Evolutionary conservation across 37 sponge, comb jelly and placozoan genomes (phyloP), one percentile per base, ranked within the genome.

Genomic region (Tethya wilhelma): DNA sequence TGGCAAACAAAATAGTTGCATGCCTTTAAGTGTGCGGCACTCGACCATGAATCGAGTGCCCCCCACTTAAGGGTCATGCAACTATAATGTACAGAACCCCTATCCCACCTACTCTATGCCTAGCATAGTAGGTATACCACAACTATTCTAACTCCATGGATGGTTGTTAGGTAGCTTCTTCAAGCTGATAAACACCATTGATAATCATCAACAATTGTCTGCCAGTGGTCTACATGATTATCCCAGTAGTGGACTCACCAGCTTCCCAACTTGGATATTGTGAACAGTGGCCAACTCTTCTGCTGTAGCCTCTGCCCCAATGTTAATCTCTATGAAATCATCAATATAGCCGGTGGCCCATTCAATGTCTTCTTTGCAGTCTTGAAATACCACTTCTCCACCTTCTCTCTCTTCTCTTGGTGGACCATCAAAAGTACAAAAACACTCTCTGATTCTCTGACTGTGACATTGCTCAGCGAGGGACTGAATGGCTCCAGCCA

Each of bases 391-490:
- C 22, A 57, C 44, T 46, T 57, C 45, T n/a, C 63, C 77, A 22
- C 74, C 55, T 1, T 34, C 67, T 22, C 56, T 59, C 14, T 22
- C 34, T 17, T 34, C 20, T 1, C 2, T n/a, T 0, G 59, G 26
- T n/a, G 40, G 34, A 0, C 63, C 67, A 30, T 55, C 67, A 25
- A 2, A 53, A 17, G 29, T 38, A 33, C 90, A 89, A 1, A 69
- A 31, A 36, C 90, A 89, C 31, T 70, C 26, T 14, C 59, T 43
- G 42, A 89, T 72, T 26, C 20, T 38, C 53, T 72, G 78, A 19
- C 65, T 29, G 31, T 74, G 67, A 38, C 92, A 87, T 4, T 55
- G 75, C 2, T 22, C 2, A 1, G 84, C 88, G 0, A 83, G 22
- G 0, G 59, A 55, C 42, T 59, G 65, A 0, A 71, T 64, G 1